Conservation (phyloP, 2,888 invertebrate genomes). For the Agonopterix subpropinquella region DNA sequence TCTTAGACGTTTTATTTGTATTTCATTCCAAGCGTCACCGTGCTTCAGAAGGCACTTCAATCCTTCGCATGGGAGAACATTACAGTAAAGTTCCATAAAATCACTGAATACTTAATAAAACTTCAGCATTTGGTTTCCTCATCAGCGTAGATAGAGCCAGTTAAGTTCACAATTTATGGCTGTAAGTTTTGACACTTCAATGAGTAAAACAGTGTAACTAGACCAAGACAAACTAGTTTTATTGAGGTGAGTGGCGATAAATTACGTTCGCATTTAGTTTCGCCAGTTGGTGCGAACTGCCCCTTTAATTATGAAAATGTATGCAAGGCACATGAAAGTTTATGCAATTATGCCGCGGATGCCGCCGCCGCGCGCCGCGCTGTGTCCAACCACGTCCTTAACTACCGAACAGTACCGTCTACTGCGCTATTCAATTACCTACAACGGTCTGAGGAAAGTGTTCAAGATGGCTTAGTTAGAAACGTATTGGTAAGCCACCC, state of each 20-base stretch:
- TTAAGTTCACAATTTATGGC: not conserved
- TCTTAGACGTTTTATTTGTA: too few species aligned
- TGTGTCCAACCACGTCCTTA: slow-evolving; percentile 55
- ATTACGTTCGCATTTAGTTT: slow-evolving; percentile 43
- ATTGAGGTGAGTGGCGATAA: slow-evolving; percentile 51
- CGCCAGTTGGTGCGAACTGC: slow-evolving; percentile 61
- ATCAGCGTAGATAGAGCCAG: not conserved
- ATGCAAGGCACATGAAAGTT: slow-evolving; percentile 73
- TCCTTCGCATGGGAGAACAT: not conserved
- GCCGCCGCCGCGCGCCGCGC: slow-evolving; percentile 29
- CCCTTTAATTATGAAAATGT: slow-evolving; percentile 73
- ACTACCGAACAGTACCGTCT: slow-evolving; percentile 49
- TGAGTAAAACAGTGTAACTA: slow-evolving; percentile 7
- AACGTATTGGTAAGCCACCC: too few species aligned
- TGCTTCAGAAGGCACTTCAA: too few species aligned
- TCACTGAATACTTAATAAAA: too few species aligned
- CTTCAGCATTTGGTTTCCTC: not conserved
- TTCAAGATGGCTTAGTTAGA: slow-evolving; percentile 35
- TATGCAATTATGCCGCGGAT: slow-evolving; percentile 65
- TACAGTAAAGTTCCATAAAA: not conserved
- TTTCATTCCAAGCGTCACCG: too few species aligned
- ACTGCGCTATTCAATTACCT: slow-evolving; percentile 64
- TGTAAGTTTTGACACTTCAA: not conserved
- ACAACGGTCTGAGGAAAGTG: slow-evolving; percentile 41
- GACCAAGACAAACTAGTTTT: slow-evolving; percentile 25